Conservation (phyloP, 2,888 invertebrate species). For the Melitaea athalia region DNA sequence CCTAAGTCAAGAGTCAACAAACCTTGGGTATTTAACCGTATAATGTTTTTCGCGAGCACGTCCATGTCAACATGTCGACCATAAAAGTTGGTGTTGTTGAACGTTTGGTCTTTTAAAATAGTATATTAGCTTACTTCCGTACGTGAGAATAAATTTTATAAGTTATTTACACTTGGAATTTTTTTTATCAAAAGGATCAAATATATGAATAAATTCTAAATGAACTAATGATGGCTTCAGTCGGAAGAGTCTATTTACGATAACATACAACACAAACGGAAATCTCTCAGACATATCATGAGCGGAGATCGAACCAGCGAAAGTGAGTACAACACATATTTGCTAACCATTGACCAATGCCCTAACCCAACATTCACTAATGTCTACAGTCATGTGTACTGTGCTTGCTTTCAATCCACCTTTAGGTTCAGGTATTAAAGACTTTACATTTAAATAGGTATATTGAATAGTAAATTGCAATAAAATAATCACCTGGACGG, state of each 20-base stretch:
- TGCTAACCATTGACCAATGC: too few species aligned
- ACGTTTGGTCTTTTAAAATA: background rate
- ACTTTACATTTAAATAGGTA: background rate
- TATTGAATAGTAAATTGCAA: background rate
- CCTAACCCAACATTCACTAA: too few species aligned
- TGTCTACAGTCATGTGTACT: background rate
- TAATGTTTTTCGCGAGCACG: constrained; percentile 64
- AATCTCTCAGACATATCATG: too few species aligned
- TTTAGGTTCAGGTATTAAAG: background rate
- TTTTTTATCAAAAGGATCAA: background rate
- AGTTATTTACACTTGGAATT: background rate
- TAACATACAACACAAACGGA: too few species aligned
- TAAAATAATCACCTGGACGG: background rate
- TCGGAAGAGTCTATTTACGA: too few species aligned
- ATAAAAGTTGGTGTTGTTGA: constrained; percentile 13
- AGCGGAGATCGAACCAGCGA: too few species aligned
- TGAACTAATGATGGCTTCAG: too few species aligned
- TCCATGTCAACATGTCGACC: constrained; percentile 41
- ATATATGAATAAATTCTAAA: too few species aligned
- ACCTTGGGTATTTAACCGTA: constrained; percentile 66
- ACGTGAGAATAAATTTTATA: background rate
- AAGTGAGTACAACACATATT: too few species aligned
- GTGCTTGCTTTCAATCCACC: background rate
- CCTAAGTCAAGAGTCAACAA: constrained; percentile 49
- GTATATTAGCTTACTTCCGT: background rate